These are phyloP conservation scores for Mormyrus lacerda DNA, from an alignment of 2,113 vertebrate genomes.

Conservation along the genomic window DNA sequence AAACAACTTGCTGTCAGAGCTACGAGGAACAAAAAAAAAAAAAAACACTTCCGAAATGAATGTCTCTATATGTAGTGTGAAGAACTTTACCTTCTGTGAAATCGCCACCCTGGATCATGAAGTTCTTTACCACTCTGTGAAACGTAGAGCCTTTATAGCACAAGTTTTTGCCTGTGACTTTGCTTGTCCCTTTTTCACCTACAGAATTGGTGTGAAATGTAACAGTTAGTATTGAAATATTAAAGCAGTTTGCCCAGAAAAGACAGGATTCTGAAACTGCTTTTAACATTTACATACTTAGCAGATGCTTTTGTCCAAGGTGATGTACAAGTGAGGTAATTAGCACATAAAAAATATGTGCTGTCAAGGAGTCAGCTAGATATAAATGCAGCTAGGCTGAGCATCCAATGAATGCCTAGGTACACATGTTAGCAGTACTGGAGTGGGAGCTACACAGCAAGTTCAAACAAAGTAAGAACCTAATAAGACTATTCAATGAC, in stretches of 20 bases:
- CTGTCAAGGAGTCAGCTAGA: background rate
- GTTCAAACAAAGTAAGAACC: background rate
- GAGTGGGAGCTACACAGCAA: background rate
- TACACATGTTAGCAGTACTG: background rate
- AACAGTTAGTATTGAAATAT: background rate
- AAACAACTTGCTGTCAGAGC: background rate
- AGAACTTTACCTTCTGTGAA: slow-evolving; percentile 86
- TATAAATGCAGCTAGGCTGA: background rate
- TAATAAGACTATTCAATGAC: background rate
- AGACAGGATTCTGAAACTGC: background rate
- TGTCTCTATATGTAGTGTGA: background rate
- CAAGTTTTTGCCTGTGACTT: slow-evolving; percentile 91
- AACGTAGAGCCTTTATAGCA: slow-evolving; percentile 98
- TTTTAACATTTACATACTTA: background rate
- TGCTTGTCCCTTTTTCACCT: slow-evolving; percentile 92
- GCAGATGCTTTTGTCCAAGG: background rate
- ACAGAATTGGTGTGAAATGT: slow-evolving; percentile 28
- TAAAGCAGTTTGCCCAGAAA: background rate
- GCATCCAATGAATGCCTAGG: background rate
- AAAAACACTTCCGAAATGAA: background rate
- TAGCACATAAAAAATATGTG: background rate
- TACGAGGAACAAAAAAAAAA: background rate
- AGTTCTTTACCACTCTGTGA: slow-evolving; percentile 98
- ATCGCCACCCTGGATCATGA: slow-evolving; percentile 99
- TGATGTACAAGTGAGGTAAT: background rate